Evolutionary conservation across 2,888 invertebrate species (phyloP).

Genomic region (Apocheima hispidaria): DNA sequence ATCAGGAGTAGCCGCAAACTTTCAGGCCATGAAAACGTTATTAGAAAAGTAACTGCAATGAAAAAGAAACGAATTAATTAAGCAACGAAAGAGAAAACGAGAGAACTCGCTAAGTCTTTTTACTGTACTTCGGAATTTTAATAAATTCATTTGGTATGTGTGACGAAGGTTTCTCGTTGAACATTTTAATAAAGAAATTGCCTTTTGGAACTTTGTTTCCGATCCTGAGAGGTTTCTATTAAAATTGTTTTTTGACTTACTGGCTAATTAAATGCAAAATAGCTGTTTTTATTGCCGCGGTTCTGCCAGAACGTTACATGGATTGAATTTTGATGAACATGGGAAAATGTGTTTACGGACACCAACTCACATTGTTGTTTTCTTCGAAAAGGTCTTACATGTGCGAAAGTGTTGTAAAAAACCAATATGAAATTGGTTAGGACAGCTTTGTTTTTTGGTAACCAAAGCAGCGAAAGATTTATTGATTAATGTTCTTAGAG

Average conservation of each 20-base stretch:
- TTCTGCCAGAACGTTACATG: neutral
- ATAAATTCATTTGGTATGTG: conserved; percentile 44
- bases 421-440: too few species aligned
- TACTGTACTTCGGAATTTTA: conserved; percentile 40
- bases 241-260: conserved; percentile 23
- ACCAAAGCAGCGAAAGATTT: too few species aligned
- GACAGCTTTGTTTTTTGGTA: too few species aligned
- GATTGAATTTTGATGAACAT: conserved; percentile 3
- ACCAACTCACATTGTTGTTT: neutral
- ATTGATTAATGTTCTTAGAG: too few species aligned
- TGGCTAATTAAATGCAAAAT: conserved; percentile 15
- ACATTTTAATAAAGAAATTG: conserved; percentile 38
- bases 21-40: conserved; percentile 31
- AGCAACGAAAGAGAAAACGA: conserved; percentile 30
- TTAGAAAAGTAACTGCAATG: conserved; percentile 36
- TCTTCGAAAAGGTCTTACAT: neutral
- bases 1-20: conserved; percentile 17
- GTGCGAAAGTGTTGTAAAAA: too few species aligned
- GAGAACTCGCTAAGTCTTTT: conserved; percentile 35
- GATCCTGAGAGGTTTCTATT: conserved; percentile 16
- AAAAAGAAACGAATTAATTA: conserved; percentile 37
- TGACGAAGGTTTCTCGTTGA: conserved; percentile 34
- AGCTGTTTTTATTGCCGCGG: neutral
- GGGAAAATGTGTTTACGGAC: neutral
- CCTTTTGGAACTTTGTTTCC: conserved; percentile 32